These are phyloP conservation scores for Bruchidius siliquastri DNA, from an alignment of 2,888 invertebrate species.

Conservation along the genomic window DNA sequence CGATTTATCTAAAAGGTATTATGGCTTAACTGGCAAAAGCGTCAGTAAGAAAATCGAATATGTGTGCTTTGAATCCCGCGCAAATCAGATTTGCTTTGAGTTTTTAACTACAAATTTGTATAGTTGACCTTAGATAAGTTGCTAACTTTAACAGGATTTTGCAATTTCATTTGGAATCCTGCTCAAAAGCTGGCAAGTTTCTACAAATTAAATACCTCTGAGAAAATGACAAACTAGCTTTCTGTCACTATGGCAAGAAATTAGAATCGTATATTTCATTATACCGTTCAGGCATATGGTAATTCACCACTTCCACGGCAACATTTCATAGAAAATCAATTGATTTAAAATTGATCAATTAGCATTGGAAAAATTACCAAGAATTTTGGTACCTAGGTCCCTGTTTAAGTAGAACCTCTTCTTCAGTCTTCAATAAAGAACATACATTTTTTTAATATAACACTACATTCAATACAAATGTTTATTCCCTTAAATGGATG, in stretches of 20 bases:
- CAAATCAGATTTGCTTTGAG: too few species aligned
- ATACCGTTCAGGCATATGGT: too few species aligned
- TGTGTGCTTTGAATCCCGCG: too few species aligned
- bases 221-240: background rate
- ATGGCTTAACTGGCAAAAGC: too few species aligned
- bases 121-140: too few species aligned
- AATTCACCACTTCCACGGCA: background rate
- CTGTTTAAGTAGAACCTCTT: background rate
- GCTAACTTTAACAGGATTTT: too few species aligned
- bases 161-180: too few species aligned
- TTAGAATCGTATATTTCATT: background rate
- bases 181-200: too few species aligned
- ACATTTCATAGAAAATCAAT: background rate
- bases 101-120: too few species aligned
- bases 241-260: background rate
- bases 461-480: background rate
- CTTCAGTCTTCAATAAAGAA: background rate
- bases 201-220: too few species aligned
- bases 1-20: too few species aligned
- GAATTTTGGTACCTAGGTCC: background rate
- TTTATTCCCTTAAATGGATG: background rate
- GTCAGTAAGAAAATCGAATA: too few species aligned
- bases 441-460: background rate
- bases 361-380: background rate
- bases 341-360: background rate